phyloP scores from a whole-genome alignment of 2,797 vertebrate species.

The Malacoraja senta region DNA sequence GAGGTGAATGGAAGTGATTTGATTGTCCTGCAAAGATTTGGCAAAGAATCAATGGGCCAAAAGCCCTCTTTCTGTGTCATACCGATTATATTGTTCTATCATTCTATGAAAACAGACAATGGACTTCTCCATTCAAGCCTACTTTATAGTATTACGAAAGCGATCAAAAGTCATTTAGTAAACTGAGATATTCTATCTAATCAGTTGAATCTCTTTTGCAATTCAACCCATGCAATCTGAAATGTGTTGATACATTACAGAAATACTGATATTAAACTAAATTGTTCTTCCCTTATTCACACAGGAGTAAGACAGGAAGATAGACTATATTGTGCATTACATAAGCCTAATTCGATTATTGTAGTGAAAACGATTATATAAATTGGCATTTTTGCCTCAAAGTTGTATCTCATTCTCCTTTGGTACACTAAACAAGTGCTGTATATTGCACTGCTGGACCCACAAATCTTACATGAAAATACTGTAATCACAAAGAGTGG shows the following conservation, averaged over 20 bases:
- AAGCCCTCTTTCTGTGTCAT: no score
- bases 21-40: no score
- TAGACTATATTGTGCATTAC: neutral
- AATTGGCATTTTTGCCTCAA: neutral
- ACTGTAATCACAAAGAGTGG: no score
- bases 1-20: no score
- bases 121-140: neutral
- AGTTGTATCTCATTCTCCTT: no score
- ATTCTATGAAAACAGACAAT: neutral
- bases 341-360: neutral
- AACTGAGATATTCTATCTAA: neutral
- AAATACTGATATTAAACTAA: conserved; percentile 21
- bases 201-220: neutral
- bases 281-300: neutral
- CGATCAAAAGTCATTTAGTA: neutral
- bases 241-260: neutral
- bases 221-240: neutral
- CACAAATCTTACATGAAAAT: no score
- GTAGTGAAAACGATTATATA: neutral
- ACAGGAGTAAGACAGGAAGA: neutral
- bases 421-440: no score
- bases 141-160: conserved; percentile 1
- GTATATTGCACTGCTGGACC: no score
- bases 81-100: no score
- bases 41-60: no score